phyloP scores from a whole-genome alignment of 2,888 invertebrate genomes.

The Sinelater perroti region DNA sequence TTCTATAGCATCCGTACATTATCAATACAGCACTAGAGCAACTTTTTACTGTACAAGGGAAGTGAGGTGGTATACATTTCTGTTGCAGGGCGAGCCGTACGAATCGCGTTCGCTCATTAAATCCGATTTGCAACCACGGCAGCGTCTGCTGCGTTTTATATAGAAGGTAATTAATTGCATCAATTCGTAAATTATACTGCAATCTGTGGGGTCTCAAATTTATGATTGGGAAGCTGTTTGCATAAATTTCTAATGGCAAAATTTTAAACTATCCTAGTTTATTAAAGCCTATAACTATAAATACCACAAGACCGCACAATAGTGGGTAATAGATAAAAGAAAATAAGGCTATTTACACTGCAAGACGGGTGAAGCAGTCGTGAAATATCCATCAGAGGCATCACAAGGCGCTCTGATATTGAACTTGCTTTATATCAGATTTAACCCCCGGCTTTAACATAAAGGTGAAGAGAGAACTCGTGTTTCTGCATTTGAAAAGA shows the following conservation, averaged over 20 bases:
- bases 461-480: slow-evolving; percentile 18
- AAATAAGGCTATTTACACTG: slow-evolving; percentile 4
- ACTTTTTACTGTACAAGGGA: no score
- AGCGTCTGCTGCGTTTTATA: slow-evolving; percentile 24
- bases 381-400: slow-evolving; percentile 21
- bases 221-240: slow-evolving; percentile 13
- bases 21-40: no score
- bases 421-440: slow-evolving; percentile 21
- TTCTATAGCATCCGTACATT: no score
- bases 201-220: slow-evolving; percentile 12
- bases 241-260: no score
- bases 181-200: slow-evolving; percentile 12
- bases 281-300: not conserved
- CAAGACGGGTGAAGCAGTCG: not conserved
- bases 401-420: slow-evolving; percentile 19
- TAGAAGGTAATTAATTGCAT: slow-evolving; percentile 25
- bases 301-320: not conserved
- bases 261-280: not conserved
- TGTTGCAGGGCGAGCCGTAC: not conserved
- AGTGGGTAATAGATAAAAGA: not conserved
- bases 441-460: slow-evolving; percentile 21
- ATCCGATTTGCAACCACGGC: slow-evolving; percentile 5
- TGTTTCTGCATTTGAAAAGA: slow-evolving; percentile 14
- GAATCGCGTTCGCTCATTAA: slow-evolving; percentile 18
- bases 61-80: no score